Conservation (phyloP, 2,113 vertebrate genomes). For the Pedetes capensis region DNA sequence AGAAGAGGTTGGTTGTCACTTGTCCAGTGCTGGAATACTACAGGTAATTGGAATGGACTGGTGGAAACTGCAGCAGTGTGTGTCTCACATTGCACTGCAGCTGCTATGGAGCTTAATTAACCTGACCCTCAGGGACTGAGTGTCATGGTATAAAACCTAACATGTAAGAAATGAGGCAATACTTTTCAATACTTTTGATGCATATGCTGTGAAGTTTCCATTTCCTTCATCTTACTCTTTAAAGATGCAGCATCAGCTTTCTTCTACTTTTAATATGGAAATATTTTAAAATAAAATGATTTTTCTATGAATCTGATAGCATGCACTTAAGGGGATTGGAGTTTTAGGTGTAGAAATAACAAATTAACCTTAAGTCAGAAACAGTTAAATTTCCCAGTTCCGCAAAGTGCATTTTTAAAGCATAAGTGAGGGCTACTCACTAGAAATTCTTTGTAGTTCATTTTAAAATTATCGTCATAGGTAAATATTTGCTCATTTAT, state of each 20-base stretch:
- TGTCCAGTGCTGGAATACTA: slow-evolving; percentile 81
- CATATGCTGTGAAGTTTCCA: neutral
- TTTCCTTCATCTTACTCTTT: slow-evolving; percentile 32
- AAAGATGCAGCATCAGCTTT: neutral
- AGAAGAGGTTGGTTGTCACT: slow-evolving; percentile 80
- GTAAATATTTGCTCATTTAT: neutral
- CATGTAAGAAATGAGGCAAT: slow-evolving; percentile 61
- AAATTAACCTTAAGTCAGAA: neutral
- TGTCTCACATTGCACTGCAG: slow-evolving; percentile 88
- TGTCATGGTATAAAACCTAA: slow-evolving; percentile 76
- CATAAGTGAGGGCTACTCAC: neutral
- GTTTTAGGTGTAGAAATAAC: neutral
- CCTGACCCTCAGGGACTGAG: slow-evolving; percentile 85
- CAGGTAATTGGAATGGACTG: slow-evolving; percentile 89
- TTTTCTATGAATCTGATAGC: slow-evolving; percentile 36
- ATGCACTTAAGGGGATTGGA: neutral
- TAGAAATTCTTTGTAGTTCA: neutral
- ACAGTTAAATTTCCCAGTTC: neutral
- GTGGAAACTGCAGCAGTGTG: slow-evolving; percentile 78
- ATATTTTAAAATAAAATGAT: slow-evolving; percentile 32
- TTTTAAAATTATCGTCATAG: neutral
- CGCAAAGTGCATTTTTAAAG: slow-evolving; percentile 14
- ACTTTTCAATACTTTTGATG: slow-evolving; percentile 62
- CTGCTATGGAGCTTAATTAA: slow-evolving; percentile 88
- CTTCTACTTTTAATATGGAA: neutral